Conservation (phyloP, 1,140 invertebrate species). For the Drosophila busckii region DNA sequence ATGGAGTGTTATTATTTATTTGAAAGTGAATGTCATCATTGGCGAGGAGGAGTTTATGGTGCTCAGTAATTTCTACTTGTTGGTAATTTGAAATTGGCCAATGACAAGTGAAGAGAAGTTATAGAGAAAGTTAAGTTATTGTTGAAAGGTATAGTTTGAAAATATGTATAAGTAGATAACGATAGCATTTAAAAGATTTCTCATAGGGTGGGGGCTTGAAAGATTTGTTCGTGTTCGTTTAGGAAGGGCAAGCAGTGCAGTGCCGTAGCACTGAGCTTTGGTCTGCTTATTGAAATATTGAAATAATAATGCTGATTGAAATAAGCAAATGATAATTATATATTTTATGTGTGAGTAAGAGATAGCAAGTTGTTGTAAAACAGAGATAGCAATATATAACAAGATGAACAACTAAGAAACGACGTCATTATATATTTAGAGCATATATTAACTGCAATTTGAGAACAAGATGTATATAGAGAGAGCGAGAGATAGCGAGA, state of each 20-base stretch:
- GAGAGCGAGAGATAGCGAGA: slow-evolving; percentile 16
- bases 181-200: slow-evolving; percentile 77
- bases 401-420: slow-evolving; percentile 72
- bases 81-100: slow-evolving; percentile 20
- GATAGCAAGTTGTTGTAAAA: slow-evolving; percentile 26
- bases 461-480: slow-evolving; percentile 44
- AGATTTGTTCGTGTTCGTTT: slow-evolving; percentile 19
- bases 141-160: slow-evolving; percentile 24
- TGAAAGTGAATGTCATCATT: slow-evolving; percentile 51
- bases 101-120: slow-evolving; percentile 42
- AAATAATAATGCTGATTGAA: slow-evolving; percentile 31
- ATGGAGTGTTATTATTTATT: slow-evolving; percentile 22
- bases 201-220: slow-evolving; percentile 33
- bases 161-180: slow-evolving; percentile 62
- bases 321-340: slow-evolving; percentile 44
- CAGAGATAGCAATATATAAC: slow-evolving; percentile 61
- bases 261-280: slow-evolving; percentile 27
- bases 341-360: slow-evolving; percentile 30
- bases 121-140: slow-evolving; percentile 29
- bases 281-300: slow-evolving; percentile 51
- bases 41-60: slow-evolving; percentile 24
- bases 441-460: slow-evolving; percentile 55
- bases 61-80: slow-evolving; percentile 15
- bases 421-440: slow-evolving; percentile 51
- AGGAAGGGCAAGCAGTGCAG: slow-evolving; percentile 15